Evolutionary conservation across 2,888 invertebrate species (phyloP).

Genomic region (Volucella bombylans): DNA sequence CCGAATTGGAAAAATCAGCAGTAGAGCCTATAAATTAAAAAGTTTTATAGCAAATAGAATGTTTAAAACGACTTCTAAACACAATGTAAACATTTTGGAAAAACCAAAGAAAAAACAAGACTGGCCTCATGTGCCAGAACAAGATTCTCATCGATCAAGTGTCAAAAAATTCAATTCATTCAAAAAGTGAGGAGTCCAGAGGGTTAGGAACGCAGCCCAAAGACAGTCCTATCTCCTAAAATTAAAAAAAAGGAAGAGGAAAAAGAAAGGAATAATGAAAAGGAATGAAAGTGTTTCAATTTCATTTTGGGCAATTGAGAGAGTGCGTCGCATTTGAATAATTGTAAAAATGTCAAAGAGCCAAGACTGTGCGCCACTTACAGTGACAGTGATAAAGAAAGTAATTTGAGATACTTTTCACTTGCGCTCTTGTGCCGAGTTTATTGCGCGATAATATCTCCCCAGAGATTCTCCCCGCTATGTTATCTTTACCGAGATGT

Average conservation of each 20-base stretch:
- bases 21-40: slow-evolving; percentile 69
- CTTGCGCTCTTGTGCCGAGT: slow-evolving; percentile 64
- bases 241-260: slow-evolving; percentile 62
- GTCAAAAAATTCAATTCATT: slow-evolving; percentile 66
- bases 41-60: slow-evolving; percentile 66
- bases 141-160: slow-evolving; percentile 70
- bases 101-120: neutral
- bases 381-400: slow-evolving; percentile 74
- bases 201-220: neutral
- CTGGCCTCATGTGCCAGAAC: slow-evolving; percentile 64
- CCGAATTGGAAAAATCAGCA: slow-evolving; percentile 64
- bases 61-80: slow-evolving; percentile 39
- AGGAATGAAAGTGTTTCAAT: slow-evolving; percentile 66
- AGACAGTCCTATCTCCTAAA: slow-evolving; percentile 24
- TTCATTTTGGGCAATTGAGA: slow-evolving; percentile 64
- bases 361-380: slow-evolving; percentile 62
- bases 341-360: slow-evolving; percentile 63
- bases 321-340: slow-evolving; percentile 72
- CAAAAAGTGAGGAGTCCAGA: slow-evolving; percentile 12
- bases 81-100: slow-evolving; percentile 56
- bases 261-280: neutral
- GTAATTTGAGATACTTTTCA: slow-evolving; percentile 73
- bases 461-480: slow-evolving; percentile 59
- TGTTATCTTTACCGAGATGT: slow-evolving; percentile 56
- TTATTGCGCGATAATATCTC: slow-evolving; percentile 71